Evolutionary conservation across 2,797 vertebrate genomes (phyloP), one percentile per base, ranked within the genome.

Genomic region (Eulemur albifrons): DNA sequence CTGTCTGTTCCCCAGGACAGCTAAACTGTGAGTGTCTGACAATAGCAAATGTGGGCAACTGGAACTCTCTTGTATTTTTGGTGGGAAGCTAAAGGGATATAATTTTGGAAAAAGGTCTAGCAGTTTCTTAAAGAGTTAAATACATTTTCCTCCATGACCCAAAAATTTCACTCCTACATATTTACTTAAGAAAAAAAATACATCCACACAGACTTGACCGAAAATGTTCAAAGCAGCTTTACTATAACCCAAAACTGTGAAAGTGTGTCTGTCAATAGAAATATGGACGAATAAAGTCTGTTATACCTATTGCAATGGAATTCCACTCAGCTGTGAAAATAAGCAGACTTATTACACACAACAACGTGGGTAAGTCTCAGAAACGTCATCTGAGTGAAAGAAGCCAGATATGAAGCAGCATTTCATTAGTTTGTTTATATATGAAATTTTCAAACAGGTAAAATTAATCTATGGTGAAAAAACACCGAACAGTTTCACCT

Each of bases 111-210:
- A 70, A 81, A 93, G 54, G 30, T 72, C 52, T 77, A n/a, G 57
- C 3, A 67, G 73, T 76, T 92, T 63, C 65, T 95, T 88, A 67
- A 86, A 54, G 89, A 89, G 75, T 67, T 73, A 89, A 75, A 65
- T 57, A 25, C 1, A 52, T 43, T 94, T 92, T 20, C 2, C 38
- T 43, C 21, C 59, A 35, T 72, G 86, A 87, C 75, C 32, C 14
- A 79, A 80, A 86, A 94, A 86, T 40, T 92, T 7, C 12, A 86
- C 20, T 48, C 61, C 59, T 50, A 81, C 2, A 0, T 70, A 85
- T 92, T 89, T 81, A 92, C 38, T 82, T 89, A 82, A 81, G 43
- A 86, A 43, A 84, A 89, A 65, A 67, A 75, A 27, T 35, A 84
- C 79, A 38, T 70, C 45, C n/a, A 81, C 35, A 92, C 80, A 80